These are phyloP conservation scores for Pleuronectes platessa DNA, from an alignment of 2,113 vertebrate genomes.

Conservation along the genomic window DNA sequence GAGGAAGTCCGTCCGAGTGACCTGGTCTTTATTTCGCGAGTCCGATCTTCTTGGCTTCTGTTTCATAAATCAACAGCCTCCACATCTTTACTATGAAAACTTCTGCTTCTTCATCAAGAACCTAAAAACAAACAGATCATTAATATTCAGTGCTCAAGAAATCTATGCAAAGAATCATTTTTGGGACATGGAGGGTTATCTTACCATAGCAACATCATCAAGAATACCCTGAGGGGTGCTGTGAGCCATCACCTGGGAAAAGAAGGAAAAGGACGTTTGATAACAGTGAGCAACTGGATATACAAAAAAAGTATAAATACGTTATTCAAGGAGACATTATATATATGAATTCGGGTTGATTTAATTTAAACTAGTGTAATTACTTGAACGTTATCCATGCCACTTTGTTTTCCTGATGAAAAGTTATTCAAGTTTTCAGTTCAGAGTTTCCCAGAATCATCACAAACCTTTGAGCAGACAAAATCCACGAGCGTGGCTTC, in stretches of 20 bases:
- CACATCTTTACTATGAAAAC: constrained; percentile 99
- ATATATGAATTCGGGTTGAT: too few species aligned
- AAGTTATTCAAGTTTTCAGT: neutral
- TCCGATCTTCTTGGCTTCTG: constrained; percentile 99
- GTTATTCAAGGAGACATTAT: too few species aligned
- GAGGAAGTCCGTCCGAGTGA: constrained; percentile 38
- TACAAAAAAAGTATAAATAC: too few species aligned
- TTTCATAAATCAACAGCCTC: constrained; percentile 99
- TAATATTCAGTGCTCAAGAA: neutral
- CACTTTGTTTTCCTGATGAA: too few species aligned
- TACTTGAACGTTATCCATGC: too few species aligned
- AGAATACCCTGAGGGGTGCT: constrained; percentile 98
- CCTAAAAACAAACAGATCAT: constrained; percentile 78
- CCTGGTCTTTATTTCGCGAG: constrained; percentile 91
- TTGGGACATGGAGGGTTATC: constrained; percentile 45
- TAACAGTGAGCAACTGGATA: neutral
- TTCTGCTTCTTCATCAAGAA: constrained; percentile 99
- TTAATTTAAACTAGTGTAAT: too few species aligned
- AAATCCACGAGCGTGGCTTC: constrained; percentile 98
- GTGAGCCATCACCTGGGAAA: constrained; percentile 95
- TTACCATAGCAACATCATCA: constrained; percentile 99
- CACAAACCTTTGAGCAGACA: constrained; percentile 95
- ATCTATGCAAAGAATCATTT: too few species aligned
- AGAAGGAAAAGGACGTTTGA: neutral
- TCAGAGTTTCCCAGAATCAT: neutral